phyloP scores from a whole-genome alignment of 2,797 vertebrate genomes.

The Sarcoramphus papa region DNA sequence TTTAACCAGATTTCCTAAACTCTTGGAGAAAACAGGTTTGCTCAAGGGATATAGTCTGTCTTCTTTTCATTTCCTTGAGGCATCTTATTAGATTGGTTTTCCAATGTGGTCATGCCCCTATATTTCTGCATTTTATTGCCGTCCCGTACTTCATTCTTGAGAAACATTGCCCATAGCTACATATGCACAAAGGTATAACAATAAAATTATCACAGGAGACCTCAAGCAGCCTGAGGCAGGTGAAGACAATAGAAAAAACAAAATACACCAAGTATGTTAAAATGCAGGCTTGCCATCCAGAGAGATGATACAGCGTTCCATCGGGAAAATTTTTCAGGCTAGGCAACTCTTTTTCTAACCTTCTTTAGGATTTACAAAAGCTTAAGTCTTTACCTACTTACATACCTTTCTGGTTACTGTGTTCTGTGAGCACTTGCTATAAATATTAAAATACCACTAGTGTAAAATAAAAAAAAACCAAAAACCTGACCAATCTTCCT shows the following conservation, averaged over 20 bases:
- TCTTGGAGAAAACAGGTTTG: background rate
- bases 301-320: conserved; percentile 12
- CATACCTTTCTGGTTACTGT: background rate
- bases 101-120: conserved; percentile 23
- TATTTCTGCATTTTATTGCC: conserved; percentile 52
- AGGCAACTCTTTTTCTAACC: background rate
- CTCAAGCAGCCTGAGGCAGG: conserved; percentile 55
- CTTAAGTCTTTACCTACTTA: background rate
- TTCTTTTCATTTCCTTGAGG: conserved; percentile 59
- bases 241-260: conserved; percentile 33
- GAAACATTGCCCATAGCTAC: conserved; percentile 51
- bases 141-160: conserved; percentile 56
- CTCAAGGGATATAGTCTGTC: conserved; percentile 21
- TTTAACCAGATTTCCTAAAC: conserved; percentile 61
- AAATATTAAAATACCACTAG: background rate
- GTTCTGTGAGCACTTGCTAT: background rate
- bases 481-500: background rate
- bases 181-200: conserved; percentile 52
- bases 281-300: conserved; percentile 35
- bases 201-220: conserved; percentile 60
- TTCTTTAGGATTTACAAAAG: background rate
- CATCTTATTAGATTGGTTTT: conserved; percentile 59
- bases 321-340: conserved; percentile 49
- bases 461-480: background rate
- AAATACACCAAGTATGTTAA: conserved; percentile 44